These are phyloP conservation scores for Pocillopora meandrina DNA, from an alignment of 92 coral and sea anemone genomes.

Conservation along the genomic window DNA sequence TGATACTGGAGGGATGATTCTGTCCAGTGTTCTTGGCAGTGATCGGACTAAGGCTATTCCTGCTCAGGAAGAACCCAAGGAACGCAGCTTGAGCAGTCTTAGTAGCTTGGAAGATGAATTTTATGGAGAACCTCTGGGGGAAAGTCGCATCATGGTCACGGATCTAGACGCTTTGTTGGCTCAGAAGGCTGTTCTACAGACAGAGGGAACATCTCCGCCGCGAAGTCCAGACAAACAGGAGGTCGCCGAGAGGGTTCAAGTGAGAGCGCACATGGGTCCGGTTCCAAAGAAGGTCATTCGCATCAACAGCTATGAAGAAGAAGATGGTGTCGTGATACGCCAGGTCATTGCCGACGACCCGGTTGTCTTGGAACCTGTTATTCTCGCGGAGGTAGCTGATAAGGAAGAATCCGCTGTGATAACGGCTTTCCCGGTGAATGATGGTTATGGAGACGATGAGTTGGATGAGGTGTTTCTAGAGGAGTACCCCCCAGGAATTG, in stretches of 20 bases:
- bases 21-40: not conserved
- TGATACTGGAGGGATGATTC: not conserved
- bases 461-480: conserved; percentile 77
- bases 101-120: conserved; percentile 21
- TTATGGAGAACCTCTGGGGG: conserved; percentile 33
- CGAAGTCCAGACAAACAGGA: conserved; percentile 24
- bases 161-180: conserved; percentile 52
- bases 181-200: not conserved
- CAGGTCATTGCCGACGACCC: conserved; percentile 30
- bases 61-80: conserved; percentile 13
- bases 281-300: conserved; percentile 22
- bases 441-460: conserved; percentile 71
- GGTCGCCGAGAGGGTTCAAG: conserved; percentile 21
- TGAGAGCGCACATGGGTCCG: conserved; percentile 37
- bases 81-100: conserved; percentile 33
- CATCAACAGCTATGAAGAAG: conserved; percentile 5
- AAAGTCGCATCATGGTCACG: conserved; percentile 54
- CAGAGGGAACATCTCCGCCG: conserved; percentile 6
- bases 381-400: conserved; percentile 23
- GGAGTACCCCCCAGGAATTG: conserved; percentile 14
- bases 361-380: conserved; percentile 25
- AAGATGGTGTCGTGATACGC: conserved; percentile 12
- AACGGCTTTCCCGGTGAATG: conserved; percentile 61
- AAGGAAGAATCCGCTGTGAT: conserved; percentile 38
- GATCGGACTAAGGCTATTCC: not conserved